phyloP scores from a whole-genome alignment of 2,797 vertebrate genomes.

The Lacerta viridis region DNA sequence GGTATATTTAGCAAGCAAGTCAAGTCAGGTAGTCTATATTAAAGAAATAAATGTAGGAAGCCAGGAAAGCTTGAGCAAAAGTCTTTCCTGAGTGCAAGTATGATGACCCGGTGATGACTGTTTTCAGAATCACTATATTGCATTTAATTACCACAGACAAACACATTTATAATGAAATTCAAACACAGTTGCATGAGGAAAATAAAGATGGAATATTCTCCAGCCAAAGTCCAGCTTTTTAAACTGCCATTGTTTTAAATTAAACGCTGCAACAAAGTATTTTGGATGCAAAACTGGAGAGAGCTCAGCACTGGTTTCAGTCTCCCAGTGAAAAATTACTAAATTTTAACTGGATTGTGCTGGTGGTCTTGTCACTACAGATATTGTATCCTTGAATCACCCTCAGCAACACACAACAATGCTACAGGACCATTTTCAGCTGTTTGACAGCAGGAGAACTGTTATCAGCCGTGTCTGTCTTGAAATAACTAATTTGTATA shows the following conservation, averaged over 20 bases:
- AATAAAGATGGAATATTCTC: too few species aligned
- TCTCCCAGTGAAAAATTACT: neutral
- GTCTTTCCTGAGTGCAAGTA: neutral
- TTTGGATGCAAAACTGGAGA: neutral
- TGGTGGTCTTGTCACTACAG: slow-evolving; percentile 20
- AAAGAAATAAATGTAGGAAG: neutral
- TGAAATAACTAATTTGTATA: slow-evolving; percentile 44
- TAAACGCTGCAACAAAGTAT: neutral
- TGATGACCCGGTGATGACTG: neutral
- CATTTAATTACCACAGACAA: neutral
- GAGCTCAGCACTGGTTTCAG: neutral
- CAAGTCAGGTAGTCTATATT: neutral
- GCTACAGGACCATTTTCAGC: neutral
- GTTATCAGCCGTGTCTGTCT: slow-evolving; percentile 38
- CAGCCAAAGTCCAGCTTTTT: too few species aligned
- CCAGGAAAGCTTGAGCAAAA: neutral
- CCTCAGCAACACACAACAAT: slow-evolving; percentile 25
- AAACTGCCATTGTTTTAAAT: neutral
- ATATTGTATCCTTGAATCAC: neutral
- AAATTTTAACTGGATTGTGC: neutral
- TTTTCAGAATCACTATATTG: neutral
- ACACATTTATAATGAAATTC: neutral
- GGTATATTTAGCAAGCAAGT: neutral
- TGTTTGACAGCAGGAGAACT: slow-evolving; percentile 64
- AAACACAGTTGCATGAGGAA: too few species aligned